Percentiles rank a stretch among this genome's conserved stretches.
These are phyloP conservation scores for Scomber scombrus DNA, from an alignment of 2,113 vertebrate genomes.

Conservation along the genomic window DNA sequence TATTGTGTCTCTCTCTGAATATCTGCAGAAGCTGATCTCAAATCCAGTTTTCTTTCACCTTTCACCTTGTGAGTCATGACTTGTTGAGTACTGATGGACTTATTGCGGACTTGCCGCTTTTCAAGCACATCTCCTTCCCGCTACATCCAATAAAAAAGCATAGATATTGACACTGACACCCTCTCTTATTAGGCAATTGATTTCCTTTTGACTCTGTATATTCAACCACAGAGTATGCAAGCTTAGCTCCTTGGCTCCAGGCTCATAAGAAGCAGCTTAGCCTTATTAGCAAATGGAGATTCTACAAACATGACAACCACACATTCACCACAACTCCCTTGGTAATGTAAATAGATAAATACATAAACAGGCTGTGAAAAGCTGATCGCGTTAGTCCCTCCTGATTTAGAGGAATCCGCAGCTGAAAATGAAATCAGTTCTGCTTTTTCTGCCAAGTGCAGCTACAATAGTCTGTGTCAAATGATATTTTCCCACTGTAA, in stretches of 20 bases:
- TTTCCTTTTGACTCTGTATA: conserved; percentile 69
- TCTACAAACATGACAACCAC: conserved; percentile 72
- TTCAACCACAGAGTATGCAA: conserved; percentile 32
- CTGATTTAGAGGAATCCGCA: conserved; percentile 61
- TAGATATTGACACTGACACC: conserved; percentile 60
- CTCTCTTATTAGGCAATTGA: conserved; percentile 74
- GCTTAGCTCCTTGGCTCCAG: conserved; percentile 62
- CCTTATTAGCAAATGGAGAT: conserved; percentile 75
- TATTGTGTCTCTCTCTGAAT: conserved; percentile 28
- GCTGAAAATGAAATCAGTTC: conserved; percentile 76
- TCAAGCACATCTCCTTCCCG: neutral
- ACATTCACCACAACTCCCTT: conserved; percentile 64
- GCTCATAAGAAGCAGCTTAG: conserved; percentile 73
- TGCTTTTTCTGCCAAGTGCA: conserved; percentile 47
- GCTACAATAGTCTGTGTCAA: conserved; percentile 61
- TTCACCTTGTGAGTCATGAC: neutral
- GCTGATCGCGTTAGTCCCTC: conserved; percentile 71
- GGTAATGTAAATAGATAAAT: conserved; percentile 82
- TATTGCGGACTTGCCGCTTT: conserved; percentile 1
- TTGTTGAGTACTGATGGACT: neutral
- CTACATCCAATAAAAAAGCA: conserved; percentile 38
- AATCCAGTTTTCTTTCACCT: neutral
- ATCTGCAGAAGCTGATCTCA: conserved; percentile 1
- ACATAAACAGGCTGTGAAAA: conserved; percentile 78
- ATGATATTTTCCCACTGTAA: conserved; percentile 65